These are phyloP conservation scores for Dichetophora obliterata DNA, from an alignment of 2,888 invertebrate species.

Conservation along the genomic window DNA sequence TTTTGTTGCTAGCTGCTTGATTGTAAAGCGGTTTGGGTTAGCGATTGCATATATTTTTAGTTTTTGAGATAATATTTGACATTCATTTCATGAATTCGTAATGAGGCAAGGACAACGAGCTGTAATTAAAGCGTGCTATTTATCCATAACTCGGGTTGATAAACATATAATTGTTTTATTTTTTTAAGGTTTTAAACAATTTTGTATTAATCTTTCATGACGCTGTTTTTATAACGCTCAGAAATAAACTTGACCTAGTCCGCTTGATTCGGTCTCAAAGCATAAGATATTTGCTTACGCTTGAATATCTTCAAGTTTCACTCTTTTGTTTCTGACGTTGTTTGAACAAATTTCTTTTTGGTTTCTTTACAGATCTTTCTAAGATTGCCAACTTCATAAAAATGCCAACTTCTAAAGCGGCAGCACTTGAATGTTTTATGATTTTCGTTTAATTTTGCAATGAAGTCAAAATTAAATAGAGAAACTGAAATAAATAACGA, in stretches of 20 bases:
- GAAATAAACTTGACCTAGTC: too few species aligned
- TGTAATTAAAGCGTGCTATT: too few species aligned
- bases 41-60: not conserved
- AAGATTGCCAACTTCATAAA: not conserved
- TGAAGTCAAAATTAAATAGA: conserved; percentile 19
- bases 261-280: too few species aligned
- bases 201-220: too few species aligned
- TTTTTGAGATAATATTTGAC: conserved; percentile 25
- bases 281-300: too few species aligned
- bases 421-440: not conserved
- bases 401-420: not conserved
- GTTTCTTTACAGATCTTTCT: conserved; percentile 8
- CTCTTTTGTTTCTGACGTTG: too few species aligned
- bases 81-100: conserved; percentile 2
- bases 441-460: conserved; percentile 19
- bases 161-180: too few species aligned
- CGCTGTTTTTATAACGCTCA: too few species aligned
- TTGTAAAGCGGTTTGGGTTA: not conserved
- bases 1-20: not conserved
- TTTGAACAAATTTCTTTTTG: not conserved
- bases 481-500: conserved; percentile 9
- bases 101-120: not conserved
- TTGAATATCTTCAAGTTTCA: too few species aligned
- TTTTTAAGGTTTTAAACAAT: too few species aligned
- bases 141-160: too few species aligned